These are phyloP conservation scores for Cantharis flavilabris DNA, from an alignment of 2,888 invertebrate genomes.

Conservation along the genomic window DNA sequence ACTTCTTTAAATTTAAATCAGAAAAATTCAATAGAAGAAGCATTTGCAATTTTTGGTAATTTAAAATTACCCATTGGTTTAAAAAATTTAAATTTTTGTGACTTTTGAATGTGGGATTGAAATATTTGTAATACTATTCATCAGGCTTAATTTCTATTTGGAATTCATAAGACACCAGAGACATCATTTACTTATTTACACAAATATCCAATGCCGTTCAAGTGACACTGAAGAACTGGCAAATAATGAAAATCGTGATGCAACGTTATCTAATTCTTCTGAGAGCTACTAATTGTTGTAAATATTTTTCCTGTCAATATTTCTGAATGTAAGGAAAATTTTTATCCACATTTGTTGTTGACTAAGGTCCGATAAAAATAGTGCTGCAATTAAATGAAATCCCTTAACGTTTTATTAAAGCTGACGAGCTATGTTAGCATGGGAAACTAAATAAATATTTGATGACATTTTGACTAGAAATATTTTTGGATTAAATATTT, in stretches of 20 bases:
- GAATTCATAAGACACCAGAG: neutral
- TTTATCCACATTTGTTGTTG: neutral
- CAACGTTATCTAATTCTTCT: neutral
- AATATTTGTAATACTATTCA: neutral
- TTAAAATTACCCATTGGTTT: too few species aligned
- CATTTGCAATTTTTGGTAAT: too few species aligned
- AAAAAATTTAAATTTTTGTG: too few species aligned
- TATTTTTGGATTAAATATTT: neutral
- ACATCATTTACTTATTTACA: neutral
- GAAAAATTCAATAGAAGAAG: too few species aligned
- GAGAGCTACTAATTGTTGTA: neutral
- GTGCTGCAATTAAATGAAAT: neutral
- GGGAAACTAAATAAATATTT: neutral
- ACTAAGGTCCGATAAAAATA: neutral
- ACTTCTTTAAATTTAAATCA: too few species aligned
- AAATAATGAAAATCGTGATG: neutral
- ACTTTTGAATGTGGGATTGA: neutral
- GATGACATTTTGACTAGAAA: neutral
- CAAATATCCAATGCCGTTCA: neutral
- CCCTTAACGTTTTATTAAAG: neutral
- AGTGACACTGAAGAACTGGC: neutral
- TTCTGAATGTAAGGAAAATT: neutral
- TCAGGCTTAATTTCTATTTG: neutral
- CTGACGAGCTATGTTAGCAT: neutral
- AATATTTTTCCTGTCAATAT: neutral